These are phyloP conservation scores for Neosilurus mollespiculum DNA, from an alignment of 2,797 vertebrate genomes.

Conservation along the genomic window DNA sequence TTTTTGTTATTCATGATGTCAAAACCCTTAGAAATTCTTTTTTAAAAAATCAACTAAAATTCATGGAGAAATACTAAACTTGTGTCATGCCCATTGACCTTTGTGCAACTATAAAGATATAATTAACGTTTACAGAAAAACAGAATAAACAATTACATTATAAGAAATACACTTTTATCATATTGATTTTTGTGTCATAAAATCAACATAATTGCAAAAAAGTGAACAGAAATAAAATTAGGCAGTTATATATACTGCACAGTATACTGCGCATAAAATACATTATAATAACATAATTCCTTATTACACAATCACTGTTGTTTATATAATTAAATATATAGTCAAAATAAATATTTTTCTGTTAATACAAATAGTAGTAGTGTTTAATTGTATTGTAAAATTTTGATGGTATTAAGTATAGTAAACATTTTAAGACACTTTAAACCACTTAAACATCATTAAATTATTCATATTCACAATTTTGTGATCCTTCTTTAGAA, in stretches of 20 bases:
- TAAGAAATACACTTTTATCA: neutral
- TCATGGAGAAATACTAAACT: neutral
- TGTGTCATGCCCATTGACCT: neutral
- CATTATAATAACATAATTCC: neutral
- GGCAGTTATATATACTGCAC: neutral
- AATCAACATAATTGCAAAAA: neutral
- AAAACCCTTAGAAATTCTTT: neutral
- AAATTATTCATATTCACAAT: neutral
- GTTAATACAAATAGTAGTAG: neutral
- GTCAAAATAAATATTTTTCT: too few species aligned
- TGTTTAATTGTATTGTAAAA: neutral
- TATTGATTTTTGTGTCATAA: neutral
- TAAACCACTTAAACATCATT: neutral
- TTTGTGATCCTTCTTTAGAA: neutral
- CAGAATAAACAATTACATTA: neutral
- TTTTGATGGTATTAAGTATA: too few species aligned
- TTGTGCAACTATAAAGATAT: neutral
- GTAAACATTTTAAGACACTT: neutral
- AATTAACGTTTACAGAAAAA: neutral
- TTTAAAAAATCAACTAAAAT: neutral
- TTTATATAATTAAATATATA: neutral
- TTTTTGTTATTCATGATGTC: neutral
- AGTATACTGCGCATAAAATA: neutral
- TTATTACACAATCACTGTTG: neutral
- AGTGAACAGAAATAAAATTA: neutral